Base-by-base conservation (phyloP, 2,888 invertebrate species). In the Drosophila sordidula region DNA sequence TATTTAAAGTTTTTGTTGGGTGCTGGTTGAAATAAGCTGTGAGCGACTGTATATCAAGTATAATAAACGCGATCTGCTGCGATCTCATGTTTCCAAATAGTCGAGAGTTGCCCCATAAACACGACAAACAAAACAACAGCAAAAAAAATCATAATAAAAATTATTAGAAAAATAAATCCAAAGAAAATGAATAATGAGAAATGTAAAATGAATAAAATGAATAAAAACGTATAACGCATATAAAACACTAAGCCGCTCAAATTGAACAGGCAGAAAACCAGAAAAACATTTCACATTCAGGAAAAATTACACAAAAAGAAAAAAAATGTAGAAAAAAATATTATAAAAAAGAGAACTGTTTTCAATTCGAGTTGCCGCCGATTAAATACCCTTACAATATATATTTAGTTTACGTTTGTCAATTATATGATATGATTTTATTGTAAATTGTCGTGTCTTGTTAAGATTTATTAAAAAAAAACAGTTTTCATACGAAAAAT, bases 201-300 rank as follows among this genome's bases (percentile, higher is more conserved):
- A 65, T 65, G 65, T 56, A 70, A 65, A 56, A 63, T 56, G 54
- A 70, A 63, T 59, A 44, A 68, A 51, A 16, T 46, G 34, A 59
- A 62, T 46, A 46, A 58, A 50, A 56, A 29, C 29, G 29, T 29
- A 29, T 2, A 29, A 29, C 6, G 29, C 29, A 29, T 8, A 29
- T 29, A 29, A 70, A 32, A 29, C 36, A 62, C 77, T 76, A 65
- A 75, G 59, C 61, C 59, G 58, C 66, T 86, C 47, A 73, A 70
- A 73, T 79, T 70, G 65, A 72, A 73, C 54, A 56, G 34, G 61
- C 46, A 38, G 32, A 62, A 70, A 75, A 78, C 62, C 75, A 75
- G 76, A 65, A 75, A 75, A 72, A 69, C 75, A 81, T 79, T 74
- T 79, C 76, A 80, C 52, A 80, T 75, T 75, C 76, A 75, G 79